Evolutionary conservation across 2,888 invertebrate species (phyloP).

Genomic region (Corbicula japonica): DNA sequence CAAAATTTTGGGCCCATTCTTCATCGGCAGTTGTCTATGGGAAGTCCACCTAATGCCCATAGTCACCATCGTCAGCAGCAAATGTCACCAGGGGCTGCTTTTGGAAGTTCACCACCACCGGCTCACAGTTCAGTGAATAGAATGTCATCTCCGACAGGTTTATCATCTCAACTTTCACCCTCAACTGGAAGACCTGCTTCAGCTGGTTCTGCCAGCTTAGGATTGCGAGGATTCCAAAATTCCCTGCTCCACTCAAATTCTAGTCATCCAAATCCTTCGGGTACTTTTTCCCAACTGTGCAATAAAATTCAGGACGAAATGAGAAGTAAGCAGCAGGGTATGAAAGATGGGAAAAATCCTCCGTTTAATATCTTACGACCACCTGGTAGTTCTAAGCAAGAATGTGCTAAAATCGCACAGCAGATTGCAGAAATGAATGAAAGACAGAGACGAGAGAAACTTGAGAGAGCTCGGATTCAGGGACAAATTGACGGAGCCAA

Average conservation of each 20-base stretch:
- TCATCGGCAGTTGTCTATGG: slow-evolving; percentile 29
- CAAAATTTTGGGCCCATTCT: slow-evolving; percentile 10
- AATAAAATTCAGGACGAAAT: slow-evolving; percentile 31
- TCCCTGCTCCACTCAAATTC: neutral
- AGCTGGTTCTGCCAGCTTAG: neutral
- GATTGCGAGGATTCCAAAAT: too few species aligned
- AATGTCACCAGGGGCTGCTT: slow-evolving; percentile 12
- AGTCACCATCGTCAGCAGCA: slow-evolving; percentile 21
- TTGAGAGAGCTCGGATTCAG: slow-evolving; percentile 39
- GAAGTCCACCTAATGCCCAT: slow-evolving; percentile 27
- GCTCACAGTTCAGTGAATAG: slow-evolving; percentile 27
- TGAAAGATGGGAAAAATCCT: neutral
- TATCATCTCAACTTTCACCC: slow-evolving; percentile 1
- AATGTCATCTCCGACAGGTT: slow-evolving; percentile 20
- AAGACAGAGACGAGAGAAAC: slow-evolving; percentile 44
- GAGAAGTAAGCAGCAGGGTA: too few species aligned
- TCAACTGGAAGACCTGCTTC: neutral
- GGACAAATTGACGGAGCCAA: slow-evolving; percentile 42
- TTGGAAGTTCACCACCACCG: slow-evolving; percentile 41
- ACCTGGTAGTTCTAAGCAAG: slow-evolving; percentile 53
- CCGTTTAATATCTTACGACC: slow-evolving; percentile 47
- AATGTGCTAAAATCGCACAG: slow-evolving; percentile 67
- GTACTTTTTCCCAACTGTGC: slow-evolving; percentile 16
- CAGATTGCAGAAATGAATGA: slow-evolving; percentile 66
- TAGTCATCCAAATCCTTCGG: neutral